These are phyloP conservation scores for Eupsittula cactorum DNA, from an alignment of 2,113 vertebrate species.

Conservation along the genomic window DNA sequence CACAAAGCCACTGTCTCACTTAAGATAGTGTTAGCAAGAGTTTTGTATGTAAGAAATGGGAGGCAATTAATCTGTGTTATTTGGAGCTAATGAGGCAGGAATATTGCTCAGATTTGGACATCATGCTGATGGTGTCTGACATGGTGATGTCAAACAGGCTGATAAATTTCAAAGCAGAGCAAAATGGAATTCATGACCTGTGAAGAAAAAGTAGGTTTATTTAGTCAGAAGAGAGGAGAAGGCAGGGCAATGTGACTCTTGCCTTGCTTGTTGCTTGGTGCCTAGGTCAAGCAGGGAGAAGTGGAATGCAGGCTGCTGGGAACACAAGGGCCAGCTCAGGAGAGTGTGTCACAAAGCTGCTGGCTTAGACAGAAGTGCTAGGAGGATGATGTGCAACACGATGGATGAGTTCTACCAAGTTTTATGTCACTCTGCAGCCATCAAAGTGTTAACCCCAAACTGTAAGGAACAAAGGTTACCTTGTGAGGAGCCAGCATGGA, in stretches of 20 bases:
- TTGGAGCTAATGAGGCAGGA: constrained; percentile 25
- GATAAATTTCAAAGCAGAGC: neutral
- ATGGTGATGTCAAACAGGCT: neutral
- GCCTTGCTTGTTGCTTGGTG: neutral
- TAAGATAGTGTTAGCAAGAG: neutral
- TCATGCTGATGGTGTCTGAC: neutral
- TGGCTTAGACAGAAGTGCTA: neutral
- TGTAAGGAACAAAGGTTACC: neutral
- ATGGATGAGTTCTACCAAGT: neutral
- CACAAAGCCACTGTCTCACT: neutral
- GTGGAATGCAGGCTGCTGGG: neutral
- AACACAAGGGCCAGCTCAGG: fast-evolving
- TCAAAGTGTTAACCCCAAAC: neutral
- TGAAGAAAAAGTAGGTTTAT: neutral
- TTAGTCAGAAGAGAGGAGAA: neutral
- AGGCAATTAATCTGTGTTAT: constrained; percentile 26
- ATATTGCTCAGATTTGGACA: neutral
- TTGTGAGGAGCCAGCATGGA: neutral
- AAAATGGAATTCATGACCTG: neutral
- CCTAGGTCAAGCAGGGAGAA: neutral
- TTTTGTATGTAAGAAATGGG: neutral
- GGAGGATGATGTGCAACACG: neutral
- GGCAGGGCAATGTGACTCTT: neutral
- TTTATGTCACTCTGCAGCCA: neutral
- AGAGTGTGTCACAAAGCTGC: neutral